Evolutionary conservation across 2,113 vertebrate genomes (phyloP).

Genomic region (Sphyrna mokarran): DNA sequence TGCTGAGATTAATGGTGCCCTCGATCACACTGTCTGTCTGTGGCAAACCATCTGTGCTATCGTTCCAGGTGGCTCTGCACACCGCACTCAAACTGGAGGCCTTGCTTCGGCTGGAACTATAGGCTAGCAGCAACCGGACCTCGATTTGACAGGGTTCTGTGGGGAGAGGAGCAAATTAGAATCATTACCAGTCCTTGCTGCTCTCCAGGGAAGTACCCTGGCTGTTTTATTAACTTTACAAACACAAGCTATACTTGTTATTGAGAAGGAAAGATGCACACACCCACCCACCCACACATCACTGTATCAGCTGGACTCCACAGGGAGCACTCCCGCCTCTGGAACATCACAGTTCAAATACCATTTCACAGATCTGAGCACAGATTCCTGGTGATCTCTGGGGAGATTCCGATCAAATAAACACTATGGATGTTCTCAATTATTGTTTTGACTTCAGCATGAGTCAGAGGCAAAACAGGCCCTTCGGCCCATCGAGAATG

Average conservation of each 20-base stretch:
- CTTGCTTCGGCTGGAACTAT: conserved; percentile 67
- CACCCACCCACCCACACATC: background rate
- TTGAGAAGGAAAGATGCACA: background rate
- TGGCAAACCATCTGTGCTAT: conserved; percentile 60
- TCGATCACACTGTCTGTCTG: conserved; percentile 68
- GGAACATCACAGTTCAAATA: background rate
- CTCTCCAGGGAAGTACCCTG: background rate
- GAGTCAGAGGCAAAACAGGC: background rate
- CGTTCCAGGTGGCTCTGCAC: conserved; percentile 63
- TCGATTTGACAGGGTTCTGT: conserved; percentile 91
- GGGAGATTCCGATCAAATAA: background rate
- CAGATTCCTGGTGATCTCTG: background rate
- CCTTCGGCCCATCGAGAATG: background rate
- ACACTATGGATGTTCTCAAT: background rate
- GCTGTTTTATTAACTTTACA: background rate
- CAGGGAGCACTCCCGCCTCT: background rate
- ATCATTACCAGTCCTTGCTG: background rate
- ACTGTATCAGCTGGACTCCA: background rate
- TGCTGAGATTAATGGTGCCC: conserved; percentile 88
- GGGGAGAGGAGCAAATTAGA: background rate
- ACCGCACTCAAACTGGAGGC: conserved; percentile 42
- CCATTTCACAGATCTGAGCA: background rate
- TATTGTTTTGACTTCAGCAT: background rate
- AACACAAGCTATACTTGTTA: background rate
- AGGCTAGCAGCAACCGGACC: conserved; percentile 82